Conservation (phyloP, 2,113 vertebrate species). For the Candoia aspera region DNA sequence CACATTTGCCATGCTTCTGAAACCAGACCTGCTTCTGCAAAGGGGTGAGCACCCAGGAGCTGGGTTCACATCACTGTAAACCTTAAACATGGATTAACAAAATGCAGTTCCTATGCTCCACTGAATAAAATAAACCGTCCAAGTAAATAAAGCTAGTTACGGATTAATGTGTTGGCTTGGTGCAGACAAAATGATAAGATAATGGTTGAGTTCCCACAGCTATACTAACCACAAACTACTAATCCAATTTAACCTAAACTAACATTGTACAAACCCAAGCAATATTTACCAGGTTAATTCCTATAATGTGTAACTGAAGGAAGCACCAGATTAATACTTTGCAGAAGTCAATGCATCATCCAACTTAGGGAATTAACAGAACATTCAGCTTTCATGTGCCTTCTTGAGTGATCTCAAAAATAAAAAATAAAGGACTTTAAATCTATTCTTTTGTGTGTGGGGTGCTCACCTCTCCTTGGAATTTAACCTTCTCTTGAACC, state of each 20-base stretch:
- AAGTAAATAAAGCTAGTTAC: not conserved
- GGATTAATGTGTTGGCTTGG: not conserved
- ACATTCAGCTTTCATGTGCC: conserved; percentile 75
- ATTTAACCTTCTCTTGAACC: conserved; percentile 86
- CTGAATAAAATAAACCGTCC: not conserved
- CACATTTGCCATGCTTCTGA: conserved; percentile 46
- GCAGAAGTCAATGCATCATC: conserved; percentile 8
- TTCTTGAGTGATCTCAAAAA: conserved; percentile 70
- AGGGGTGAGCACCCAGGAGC: conserved; percentile 37
- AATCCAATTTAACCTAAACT: not conserved
- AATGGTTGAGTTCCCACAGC: not conserved
- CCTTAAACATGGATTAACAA: not conserved
- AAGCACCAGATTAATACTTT: conserved; percentile 32
- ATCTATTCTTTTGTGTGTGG: conserved; percentile 68
- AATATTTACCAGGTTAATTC: not conserved
- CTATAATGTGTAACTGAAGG: conserved; percentile 29
- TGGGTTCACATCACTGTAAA: not conserved
- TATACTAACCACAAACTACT: not conserved
- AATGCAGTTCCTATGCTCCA: not conserved
- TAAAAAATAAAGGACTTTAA: conserved; percentile 73
- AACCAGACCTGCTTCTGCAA: conserved; percentile 51
- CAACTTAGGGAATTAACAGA: conserved; percentile 70
- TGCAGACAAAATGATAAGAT: not conserved
- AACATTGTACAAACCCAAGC: not conserved
- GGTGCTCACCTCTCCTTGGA: conserved; percentile 72